Base-by-base conservation (phyloP, 2,797 vertebrate genomes). In the Falco concolor region DNA sequence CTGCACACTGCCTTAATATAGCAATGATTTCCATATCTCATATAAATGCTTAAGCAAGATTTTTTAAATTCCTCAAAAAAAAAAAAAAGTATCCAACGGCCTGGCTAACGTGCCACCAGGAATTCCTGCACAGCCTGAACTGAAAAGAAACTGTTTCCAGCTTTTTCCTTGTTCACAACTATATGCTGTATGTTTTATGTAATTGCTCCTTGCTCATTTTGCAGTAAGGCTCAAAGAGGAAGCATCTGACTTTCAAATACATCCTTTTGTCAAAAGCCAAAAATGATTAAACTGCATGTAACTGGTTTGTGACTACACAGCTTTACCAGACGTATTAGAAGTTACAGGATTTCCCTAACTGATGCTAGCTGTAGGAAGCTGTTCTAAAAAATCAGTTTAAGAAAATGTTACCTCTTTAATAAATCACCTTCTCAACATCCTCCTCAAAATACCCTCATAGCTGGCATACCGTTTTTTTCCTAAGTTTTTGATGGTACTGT, bases 111-210 rank as follows among this genome's bases (percentile, higher is more conserved):
- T 17, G 28, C 9, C 52, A 52, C n/a, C 64, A 77, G 24, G 53
- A 94, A 73, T 52, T 86, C 75, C 75, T 59, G 75, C 49, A 60
- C 8, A 64, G 57, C 53, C 64, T 36, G 44, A 95, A 89, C 53
- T 28, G 24, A 73, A 67, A 86, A 63, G 3, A 22, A 84, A 57
- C 14, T 7, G 40, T 40, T 91, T 61, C 67, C 68, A 78, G 60
- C 6, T 77, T 74, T 21, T 81, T 16, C n/a, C 72, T 70, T 75
- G 11, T 65, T 72, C 14, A 0, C 17, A 72, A 38, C 32, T 42
- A 23, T 28, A 69, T 15, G 40, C 8, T 36, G 3, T 5, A 45
- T 9, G 5, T n/a, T 91, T 63, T 49, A 74, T 1, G 25, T 13
- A 73, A 67, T 44, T 56, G 22, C 7, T 83, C 60, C 49, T 32